These are phyloP conservation scores for Antechinus flavipes DNA, from an alignment of 2,113 vertebrate species.

Conservation along the genomic window DNA sequence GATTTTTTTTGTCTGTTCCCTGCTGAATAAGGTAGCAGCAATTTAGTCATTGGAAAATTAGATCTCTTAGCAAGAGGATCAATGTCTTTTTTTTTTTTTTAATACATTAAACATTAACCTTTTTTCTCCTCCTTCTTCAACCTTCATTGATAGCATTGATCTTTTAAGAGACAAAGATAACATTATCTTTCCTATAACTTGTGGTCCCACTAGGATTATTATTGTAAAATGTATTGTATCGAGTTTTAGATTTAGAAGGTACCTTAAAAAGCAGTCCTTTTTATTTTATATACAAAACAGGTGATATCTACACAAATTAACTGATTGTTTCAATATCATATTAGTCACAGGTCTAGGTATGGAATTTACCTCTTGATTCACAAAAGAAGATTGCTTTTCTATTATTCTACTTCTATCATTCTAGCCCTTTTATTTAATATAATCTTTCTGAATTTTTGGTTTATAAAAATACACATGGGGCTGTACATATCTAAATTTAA, in stretches of 20 bases:
- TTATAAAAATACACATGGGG: neutral
- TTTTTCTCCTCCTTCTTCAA: too few species aligned
- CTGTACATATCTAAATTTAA: neutral
- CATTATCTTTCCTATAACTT: neutral
- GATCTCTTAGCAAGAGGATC: too few species aligned
- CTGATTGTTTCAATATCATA: neutral
- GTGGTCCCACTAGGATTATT: neutral
- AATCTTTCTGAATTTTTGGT: neutral
- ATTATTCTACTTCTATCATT: neutral
- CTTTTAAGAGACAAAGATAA: too few species aligned
- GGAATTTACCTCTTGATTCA: neutral
- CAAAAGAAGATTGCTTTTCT: neutral
- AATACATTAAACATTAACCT: too few species aligned
- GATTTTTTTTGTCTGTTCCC: too few species aligned
- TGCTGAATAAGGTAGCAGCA: too few species aligned
- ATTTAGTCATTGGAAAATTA: too few species aligned
- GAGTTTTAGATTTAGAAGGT: neutral
- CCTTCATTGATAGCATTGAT: too few species aligned
- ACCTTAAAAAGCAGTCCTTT: neutral
- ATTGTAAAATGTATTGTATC: neutral
- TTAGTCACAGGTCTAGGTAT: neutral
- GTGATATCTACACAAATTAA: neutral
- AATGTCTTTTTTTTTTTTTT: too few species aligned
- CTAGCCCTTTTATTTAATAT: neutral
- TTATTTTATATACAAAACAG: neutral